Evolutionary conservation across 2,797 vertebrate species (phyloP), one percentile per base, ranked within the genome.

Genomic region (Scomberomorus guttatus): DNA sequence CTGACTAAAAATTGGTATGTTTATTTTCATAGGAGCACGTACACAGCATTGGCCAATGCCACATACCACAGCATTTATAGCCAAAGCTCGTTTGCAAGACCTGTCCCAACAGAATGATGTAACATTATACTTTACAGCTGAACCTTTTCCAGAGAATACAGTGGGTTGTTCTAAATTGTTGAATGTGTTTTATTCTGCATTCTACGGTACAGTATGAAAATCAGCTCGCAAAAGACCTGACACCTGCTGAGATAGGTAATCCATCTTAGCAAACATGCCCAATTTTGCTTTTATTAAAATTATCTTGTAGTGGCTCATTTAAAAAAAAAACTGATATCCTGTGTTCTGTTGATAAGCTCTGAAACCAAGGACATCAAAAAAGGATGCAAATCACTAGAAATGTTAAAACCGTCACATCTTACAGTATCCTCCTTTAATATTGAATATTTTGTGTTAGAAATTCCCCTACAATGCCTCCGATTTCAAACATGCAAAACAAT

Each of bases 271-370:
- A 62, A 82, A 80, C 4, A 2, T 48, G 48, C 34, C 34, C 25
- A 44, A 72, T 74, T 59, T 72, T n/a, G 17, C 7, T 58, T 72
- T 72, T 15, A 62, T 75, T 24, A 80, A 68, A 75, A 80, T 54
- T 2, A 51, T 32, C 29, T 29, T 48, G 24, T 7, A 42, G 2
- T 8, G 9, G 48, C 12, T 27, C 13, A 71, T 3, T 22, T 8
- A 6, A 37, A 75, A 79, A 18, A 5, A 55, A 6, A 52, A 50
- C 27, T 65, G 13, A 62, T 57, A 4, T 34, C 0, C 13, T 32
- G 3, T 32, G 15, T 32, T 67, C 29, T 42, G n/a, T 50, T 59
- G 20, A 64, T 20, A 65, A 51, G 13, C 39, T 59, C 14, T 42
- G 17, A 56, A 66, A 69, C 48, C 11, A 9, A 42, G 4, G 15